These are phyloP conservation scores for Lycaon pictus DNA, from an alignment of 2,113 vertebrate species.

Conservation along the genomic window DNA sequence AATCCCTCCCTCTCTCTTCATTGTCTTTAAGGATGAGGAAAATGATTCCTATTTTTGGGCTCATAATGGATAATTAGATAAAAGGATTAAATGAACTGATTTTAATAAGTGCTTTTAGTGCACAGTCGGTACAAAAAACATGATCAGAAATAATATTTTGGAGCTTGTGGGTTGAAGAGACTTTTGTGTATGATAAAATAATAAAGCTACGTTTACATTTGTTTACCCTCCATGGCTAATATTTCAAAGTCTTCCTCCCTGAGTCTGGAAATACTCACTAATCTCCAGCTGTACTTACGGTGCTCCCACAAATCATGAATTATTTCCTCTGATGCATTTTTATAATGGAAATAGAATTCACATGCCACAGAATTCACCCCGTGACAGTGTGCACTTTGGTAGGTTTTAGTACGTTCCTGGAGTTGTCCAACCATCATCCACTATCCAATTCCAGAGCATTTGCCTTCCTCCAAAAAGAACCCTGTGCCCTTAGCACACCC, in stretches of 20 bases:
- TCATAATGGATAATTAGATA: not conserved
- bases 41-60: not conserved
- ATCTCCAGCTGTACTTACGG: not conserved
- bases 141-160: not conserved
- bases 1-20: not conserved
- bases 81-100: not conserved
- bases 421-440: not conserved
- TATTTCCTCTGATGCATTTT: constrained; percentile 14
- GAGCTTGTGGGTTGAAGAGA: not conserved
- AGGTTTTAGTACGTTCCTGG: not conserved
- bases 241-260: not conserved
- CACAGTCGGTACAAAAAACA: not conserved
- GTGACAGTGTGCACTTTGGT: not conserved
- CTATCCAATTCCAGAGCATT: not conserved
- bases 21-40: not conserved
- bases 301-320: not conserved
- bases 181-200: constrained; percentile 16
- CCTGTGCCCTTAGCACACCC: rapidly evolving
- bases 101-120: not conserved
- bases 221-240: not conserved
- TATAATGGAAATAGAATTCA: not conserved
- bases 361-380: not conserved
- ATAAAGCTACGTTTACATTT: not conserved
- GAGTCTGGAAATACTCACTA: not conserved
- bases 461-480: not conserved